Percentiles rank a stretch among this genome's conserved stretches.
These are phyloP conservation scores for Myotis lucifugus DNA, from an alignment of 2,113 vertebrate species.

Conservation along the genomic window DNA sequence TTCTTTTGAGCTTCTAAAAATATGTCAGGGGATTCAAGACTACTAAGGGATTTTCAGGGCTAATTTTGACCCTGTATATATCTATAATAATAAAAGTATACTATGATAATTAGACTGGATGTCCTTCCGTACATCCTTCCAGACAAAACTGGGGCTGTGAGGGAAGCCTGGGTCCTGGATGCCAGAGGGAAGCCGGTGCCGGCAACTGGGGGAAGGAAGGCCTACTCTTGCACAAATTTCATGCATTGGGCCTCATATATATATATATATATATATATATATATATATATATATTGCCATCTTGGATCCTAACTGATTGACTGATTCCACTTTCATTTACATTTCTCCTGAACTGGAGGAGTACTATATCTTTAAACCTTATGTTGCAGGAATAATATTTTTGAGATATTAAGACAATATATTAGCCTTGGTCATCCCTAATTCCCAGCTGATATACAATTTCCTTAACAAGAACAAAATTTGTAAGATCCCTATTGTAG, in stretches of 20 bases:
- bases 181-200: too few species aligned
- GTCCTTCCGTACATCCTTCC: too few species aligned
- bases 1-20: neutral
- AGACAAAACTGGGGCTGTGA: too few species aligned
- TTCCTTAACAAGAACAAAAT: neutral
- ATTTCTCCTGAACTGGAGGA: neutral
- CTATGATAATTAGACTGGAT: too few species aligned
- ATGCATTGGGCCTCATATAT: too few species aligned
- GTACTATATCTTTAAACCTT: neutral
- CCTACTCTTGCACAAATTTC: too few species aligned
- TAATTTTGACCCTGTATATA: neutral
- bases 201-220: too few species aligned
- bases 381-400: neutral
- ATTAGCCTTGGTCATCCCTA: neutral
- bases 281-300: neutral
- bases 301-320: neutral
- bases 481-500: neutral
- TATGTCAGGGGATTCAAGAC: neutral
- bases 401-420: neutral
- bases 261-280: neutral
- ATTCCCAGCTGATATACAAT: neutral
- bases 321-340: neutral
- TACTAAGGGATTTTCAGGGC: neutral
- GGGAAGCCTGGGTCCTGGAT: too few species aligned
- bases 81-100: too few species aligned